A percentile compares a stretch with the other conserved stretches of the same genome.
Evolutionary conservation across 1,140 invertebrate species (phyloP).

Genomic region (Halictus rubicundus): DNA sequence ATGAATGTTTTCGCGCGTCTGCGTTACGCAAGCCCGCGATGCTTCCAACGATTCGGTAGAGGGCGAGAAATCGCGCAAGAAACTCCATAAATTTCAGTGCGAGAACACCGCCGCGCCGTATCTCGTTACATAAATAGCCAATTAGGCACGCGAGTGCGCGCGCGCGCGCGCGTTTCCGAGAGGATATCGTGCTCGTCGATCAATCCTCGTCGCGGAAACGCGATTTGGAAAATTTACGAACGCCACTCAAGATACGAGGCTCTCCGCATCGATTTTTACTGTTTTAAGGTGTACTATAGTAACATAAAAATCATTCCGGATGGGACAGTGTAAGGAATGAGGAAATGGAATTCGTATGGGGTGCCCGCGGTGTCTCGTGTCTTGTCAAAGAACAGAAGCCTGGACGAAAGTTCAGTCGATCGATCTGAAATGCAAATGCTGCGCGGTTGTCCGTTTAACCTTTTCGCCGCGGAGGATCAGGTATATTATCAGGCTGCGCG

Average conservation of each 20-base stretch:
- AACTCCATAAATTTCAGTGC: slow-evolving; percentile 10
- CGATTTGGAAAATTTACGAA: neutral
- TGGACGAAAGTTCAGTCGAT: slow-evolving; percentile 15
- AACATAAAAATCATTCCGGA: too few species aligned
- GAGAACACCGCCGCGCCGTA: neutral
- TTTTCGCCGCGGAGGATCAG: slow-evolving; percentile 27
- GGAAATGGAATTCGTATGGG: neutral
- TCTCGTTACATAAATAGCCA: slow-evolving; percentile 17
- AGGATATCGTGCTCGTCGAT: slow-evolving; percentile 6
- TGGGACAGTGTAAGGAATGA: too few species aligned
- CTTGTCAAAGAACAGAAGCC: neutral
- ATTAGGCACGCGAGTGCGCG: neutral
- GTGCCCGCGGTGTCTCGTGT: neutral
- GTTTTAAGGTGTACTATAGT: too few species aligned
- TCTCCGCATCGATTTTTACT: too few species aligned
- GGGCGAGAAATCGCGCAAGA: neutral
- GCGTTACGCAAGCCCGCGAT: slow-evolving; percentile 11
- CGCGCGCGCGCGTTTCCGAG: neutral
- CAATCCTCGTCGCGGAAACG: neutral
- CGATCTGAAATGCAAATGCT: neutral
- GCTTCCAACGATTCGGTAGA: slow-evolving; percentile 9
- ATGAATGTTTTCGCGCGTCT: slow-evolving; percentile 34
- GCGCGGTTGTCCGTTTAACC: slow-evolving; percentile 15
- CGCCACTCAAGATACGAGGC: too few species aligned
- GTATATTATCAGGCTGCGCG: slow-evolving; percentile 20